Evolutionary conservation across 92 coral and sea anemone species (phyloP).

Genomic region (Umimayanthus kanabou): DNA sequence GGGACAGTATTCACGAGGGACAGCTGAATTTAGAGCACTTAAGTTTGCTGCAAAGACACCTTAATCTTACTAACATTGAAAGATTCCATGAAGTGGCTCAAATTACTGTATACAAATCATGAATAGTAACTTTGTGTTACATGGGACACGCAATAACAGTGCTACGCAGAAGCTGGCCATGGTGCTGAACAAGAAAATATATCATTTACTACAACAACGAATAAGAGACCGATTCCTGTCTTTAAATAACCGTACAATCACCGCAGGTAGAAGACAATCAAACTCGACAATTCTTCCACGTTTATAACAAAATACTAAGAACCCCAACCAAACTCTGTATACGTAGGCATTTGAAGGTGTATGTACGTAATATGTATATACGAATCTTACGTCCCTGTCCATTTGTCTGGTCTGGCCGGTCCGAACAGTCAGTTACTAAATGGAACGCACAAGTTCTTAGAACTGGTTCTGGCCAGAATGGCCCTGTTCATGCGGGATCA

Average conservation of each 20-base stretch:
- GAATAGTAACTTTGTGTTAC: conserved; percentile 15
- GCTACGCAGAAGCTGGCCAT: no score
- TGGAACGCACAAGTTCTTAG: no score
- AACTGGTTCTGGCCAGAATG: no score
- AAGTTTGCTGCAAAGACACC: no score
- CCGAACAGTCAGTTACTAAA: no score
- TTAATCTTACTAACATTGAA: no score
- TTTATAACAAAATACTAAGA: not conserved
- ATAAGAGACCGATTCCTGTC: not conserved
- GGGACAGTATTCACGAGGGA: no score
- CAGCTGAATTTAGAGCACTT: no score
- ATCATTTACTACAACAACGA: not conserved
- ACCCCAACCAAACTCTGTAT: not conserved
- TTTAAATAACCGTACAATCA: not conserved
- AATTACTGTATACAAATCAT: not conserved
- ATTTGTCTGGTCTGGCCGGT: no score
- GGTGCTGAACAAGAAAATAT: not conserved
- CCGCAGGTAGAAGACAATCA: not conserved
- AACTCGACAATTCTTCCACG: not conserved
- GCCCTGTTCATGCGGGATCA: no score
- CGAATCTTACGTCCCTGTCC: no score
- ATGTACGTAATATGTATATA: not conserved
- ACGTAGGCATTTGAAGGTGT: not conserved
- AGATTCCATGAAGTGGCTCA: not conserved
- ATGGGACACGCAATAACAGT: not conserved